Base-by-base conservation (phyloP, 2,797 vertebrate species). In the Eidolon dupreanum region DNA sequence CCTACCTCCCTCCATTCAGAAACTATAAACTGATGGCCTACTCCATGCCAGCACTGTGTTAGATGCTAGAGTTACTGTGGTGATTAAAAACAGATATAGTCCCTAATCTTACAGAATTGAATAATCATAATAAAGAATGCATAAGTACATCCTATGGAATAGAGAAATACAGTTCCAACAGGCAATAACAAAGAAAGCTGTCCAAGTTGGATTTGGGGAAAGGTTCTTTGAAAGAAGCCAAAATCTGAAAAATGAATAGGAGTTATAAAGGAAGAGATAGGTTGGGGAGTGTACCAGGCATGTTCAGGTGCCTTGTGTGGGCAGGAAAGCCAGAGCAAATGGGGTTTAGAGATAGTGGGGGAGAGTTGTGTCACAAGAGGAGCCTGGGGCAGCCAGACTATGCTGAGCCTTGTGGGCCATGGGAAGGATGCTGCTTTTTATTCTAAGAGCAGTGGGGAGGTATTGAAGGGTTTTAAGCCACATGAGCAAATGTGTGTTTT, bases 51-150 rank as follows among this genome's bases (percentile, higher is more conserved):
- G 74, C 26, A 28, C 66, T 36, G 9, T 55, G 46, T 82, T 78
- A 46, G 13, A 19, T 65, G 41, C 75, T 84, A 55, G 28, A 87
- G 74, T 98, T 75, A 93, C 43, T 90, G 71, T 17, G 53, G 75
- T 20, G 71, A 68, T 65, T 88, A 65, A 53, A 96, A 75, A 28
- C n/a, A 77, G 55, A 28, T 43, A 31, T 2, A 33, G 63, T 33
- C 24, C 63, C 49, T 74, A 20, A 28, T 87, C 8, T 92, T 46
- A 22, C 1, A 43, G 87, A 71, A 61, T 43, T 73, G 43, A 93
- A 73, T 31, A 93, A 65, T 78, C 43, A 9, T 55, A 57, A 55
- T 15, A 75, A 79, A 70, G 77, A 68, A 87, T 24, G 28, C 10
- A 63, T n/a, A 65, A 26, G 63, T 49, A 59, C 6, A 41, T 61